phyloP scores from a whole-genome alignment of 2,797 vertebrate species.

The Parotocinclus haroldoi region DNA sequence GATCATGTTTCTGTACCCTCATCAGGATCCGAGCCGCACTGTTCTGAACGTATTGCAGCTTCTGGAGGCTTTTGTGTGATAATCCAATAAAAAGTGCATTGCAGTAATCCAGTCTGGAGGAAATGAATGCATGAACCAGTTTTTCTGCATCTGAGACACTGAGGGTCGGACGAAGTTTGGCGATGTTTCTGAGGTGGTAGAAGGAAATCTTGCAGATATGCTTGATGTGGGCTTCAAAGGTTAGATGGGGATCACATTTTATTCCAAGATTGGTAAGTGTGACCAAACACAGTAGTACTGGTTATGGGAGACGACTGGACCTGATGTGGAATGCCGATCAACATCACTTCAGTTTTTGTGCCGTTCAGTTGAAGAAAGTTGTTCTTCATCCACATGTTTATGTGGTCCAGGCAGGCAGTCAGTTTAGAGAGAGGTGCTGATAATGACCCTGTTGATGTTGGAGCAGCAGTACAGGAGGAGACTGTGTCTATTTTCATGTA shows the following conservation, averaged over 20 bases:
- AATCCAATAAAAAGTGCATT: too few species aligned
- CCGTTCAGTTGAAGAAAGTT: background rate
- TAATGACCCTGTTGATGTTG: background rate
- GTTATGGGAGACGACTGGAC: background rate
- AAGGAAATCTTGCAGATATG: background rate
- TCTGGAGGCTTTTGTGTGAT: too few species aligned
- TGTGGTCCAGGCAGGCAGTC: background rate
- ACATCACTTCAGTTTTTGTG: too few species aligned
- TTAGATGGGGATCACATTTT: background rate
- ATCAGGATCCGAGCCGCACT: too few species aligned
- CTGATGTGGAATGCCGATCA: background rate
- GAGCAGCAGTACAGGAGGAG: too few species aligned
- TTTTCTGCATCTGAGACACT: too few species aligned
- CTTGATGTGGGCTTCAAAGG: background rate
- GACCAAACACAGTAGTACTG: conserved; percentile 1
- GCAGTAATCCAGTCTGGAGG: too few species aligned
- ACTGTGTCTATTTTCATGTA: background rate
- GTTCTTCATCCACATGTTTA: background rate
- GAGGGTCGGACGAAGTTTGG: too few species aligned
- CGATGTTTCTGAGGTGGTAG: too few species aligned
- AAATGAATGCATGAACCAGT: too few species aligned
- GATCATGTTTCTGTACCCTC: too few species aligned
- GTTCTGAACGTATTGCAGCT: too few species aligned
- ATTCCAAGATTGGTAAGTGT: background rate
- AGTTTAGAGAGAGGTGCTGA: background rate